These are phyloP conservation scores for Dasyornis broadbenti DNA, from an alignment of 2,113 vertebrate genomes.

Conservation along the genomic window DNA sequence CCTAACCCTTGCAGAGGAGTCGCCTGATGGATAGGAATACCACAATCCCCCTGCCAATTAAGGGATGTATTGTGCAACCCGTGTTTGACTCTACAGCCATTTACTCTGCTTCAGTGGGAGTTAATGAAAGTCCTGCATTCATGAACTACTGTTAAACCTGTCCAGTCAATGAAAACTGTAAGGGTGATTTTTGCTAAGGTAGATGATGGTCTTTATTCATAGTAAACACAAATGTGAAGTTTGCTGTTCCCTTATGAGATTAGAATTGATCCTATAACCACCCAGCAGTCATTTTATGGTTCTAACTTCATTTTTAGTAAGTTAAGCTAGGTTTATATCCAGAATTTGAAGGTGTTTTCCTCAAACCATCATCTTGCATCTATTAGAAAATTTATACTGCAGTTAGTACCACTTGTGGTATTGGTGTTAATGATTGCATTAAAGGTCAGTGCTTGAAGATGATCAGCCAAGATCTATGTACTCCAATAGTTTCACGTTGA, in stretches of 20 bases:
- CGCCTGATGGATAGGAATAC: constrained; percentile 44
- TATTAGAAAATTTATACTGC: background rate
- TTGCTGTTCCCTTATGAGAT: background rate
- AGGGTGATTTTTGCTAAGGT: background rate
- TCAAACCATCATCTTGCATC: background rate
- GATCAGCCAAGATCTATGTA: background rate
- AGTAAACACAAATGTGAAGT: background rate
- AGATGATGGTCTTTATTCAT: background rate
- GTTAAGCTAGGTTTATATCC: background rate
- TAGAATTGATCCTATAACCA: background rate
- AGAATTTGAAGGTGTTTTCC: background rate
- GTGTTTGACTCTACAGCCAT: background rate
- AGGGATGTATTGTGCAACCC: background rate
- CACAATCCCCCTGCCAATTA: constrained; percentile 32
- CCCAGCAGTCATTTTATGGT: background rate
- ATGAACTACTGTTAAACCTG: constrained; percentile 8
- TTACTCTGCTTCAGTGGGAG: constrained; percentile 19
- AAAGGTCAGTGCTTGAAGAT: background rate
- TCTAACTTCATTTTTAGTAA: background rate
- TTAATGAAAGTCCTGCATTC: background rate
- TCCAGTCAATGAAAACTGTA: background rate
- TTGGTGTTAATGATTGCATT: background rate
- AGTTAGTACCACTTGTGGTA: background rate
- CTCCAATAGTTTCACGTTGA: background rate
- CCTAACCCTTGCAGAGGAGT: constrained; percentile 37